Conservation (phyloP, 2,797 vertebrate genomes). For the Enteromius viviparus region DNA sequence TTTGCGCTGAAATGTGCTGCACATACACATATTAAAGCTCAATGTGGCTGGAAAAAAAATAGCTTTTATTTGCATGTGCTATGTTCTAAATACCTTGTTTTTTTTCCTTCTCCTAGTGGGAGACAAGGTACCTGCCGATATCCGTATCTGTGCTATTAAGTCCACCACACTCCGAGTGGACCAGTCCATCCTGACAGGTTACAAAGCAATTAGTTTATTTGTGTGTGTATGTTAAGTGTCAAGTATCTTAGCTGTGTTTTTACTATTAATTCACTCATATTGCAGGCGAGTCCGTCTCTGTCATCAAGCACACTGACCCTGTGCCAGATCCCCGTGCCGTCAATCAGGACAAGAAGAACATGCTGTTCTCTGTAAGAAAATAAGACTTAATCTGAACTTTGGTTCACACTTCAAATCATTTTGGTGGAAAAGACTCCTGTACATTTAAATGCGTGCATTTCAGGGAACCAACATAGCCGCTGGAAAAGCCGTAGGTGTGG, state of each 20-base stretch:
- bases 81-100: neutral
- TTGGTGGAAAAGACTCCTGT: neutral
- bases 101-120: slow-evolving; percentile 80
- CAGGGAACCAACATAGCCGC: slow-evolving; percentile 97
- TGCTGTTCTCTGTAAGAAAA: slow-evolving; percentile 96
- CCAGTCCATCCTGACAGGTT: slow-evolving; percentile 98
- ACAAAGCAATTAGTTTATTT: slow-evolving; percentile 33
- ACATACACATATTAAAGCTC: neutral
- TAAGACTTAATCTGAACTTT: slow-evolving; percentile 47
- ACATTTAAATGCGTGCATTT: neutral
- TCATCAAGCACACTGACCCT: slow-evolving; percentile 98
- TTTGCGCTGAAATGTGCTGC: too few relatives aligned
- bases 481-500: slow-evolving; percentile 94
- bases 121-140: slow-evolving; percentile 98
- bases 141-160: slow-evolving; percentile 95
- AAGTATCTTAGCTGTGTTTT: neutral
- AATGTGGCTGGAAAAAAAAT: neutral
- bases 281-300: slow-evolving; percentile 92
- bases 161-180: slow-evolving; percentile 97
- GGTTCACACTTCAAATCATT: slow-evolving; percentile 1
- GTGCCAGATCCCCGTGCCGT: slow-evolving; percentile 97
- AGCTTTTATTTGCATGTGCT: neutral
- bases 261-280: neutral
- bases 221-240: neutral
- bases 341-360: slow-evolving; percentile 99